These are phyloP conservation scores for Emmelina monodactyla DNA, from an alignment of 2,888 invertebrate genomes.

Conservation along the genomic window DNA sequence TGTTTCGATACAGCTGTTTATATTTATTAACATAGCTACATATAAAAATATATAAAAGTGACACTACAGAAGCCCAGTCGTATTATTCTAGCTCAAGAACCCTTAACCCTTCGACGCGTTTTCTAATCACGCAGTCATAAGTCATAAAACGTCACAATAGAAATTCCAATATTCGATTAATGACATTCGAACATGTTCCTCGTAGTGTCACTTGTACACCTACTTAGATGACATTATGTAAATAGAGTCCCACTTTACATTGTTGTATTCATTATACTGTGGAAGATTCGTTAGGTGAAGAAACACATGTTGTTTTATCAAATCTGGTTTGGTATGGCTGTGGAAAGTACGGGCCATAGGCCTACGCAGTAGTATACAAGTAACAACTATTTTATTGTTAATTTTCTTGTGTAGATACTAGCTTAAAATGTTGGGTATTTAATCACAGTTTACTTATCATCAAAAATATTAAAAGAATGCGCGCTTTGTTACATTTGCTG, in stretches of 20 bases:
- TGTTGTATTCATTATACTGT: conserved; percentile 60
- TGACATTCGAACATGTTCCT: conserved; percentile 37
- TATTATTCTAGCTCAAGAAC: too few relatives aligned
- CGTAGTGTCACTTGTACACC: conserved; percentile 53
- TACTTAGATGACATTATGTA: conserved; percentile 66
- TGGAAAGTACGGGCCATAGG: conserved; percentile 24
- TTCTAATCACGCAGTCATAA: too few relatives aligned
- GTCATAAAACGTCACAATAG: conserved; percentile 33
- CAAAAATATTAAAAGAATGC: too few relatives aligned
- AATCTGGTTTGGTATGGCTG: conserved; percentile 24
- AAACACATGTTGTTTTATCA: conserved; percentile 65
- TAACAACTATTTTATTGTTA: conserved; percentile 1
- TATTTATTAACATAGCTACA: too few relatives aligned
- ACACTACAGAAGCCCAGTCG: too few relatives aligned
- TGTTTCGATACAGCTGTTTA: too few relatives aligned
- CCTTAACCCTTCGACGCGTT: too few relatives aligned
- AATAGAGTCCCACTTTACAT: conserved; percentile 61
- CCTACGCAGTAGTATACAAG: neutral
- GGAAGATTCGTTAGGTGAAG: conserved; percentile 66
- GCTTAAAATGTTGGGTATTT: too few relatives aligned
- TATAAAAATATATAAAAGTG: too few relatives aligned
- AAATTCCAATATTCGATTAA: conserved; percentile 59
- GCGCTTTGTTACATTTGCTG: too few relatives aligned
- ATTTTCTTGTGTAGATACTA: conserved; percentile 5
- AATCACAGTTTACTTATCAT: too few relatives aligned